Base-by-base conservation (phyloP, 2,797 vertebrate species). In the Sitta carolinensis region DNA sequence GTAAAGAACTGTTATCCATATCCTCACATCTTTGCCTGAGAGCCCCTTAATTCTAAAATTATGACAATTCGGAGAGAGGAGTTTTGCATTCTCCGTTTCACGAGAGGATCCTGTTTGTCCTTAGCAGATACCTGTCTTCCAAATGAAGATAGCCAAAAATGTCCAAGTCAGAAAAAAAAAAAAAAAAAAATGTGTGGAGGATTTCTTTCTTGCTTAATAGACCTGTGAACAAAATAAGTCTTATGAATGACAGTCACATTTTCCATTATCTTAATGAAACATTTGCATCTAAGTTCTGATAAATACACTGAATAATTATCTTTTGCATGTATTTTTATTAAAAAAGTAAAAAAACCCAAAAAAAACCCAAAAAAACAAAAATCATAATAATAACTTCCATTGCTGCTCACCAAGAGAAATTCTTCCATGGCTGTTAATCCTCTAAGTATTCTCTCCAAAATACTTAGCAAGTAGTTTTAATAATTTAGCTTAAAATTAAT, bases 151-250 rank as follows among this genome's bases (percentile, higher is more conserved):
- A 36, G 36, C 36, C 8, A 63, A 68, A 75, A 66, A n/a, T 15
- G 1, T 30, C 27, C 2, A 69, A 23, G 4, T 34, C 26, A 57
- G 21, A 0, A 36, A 36, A 36, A 36, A 36, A 87, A 0, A 36
- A 36, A 36, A 36, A 36, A 87, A 55, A 48, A 43, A 8, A 1
- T 17, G 1, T 23, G 5, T 34, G 4, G 3, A 68, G 0, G 2
- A 52, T 66, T 86, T 79, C 6, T 63, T 67, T 34, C 10, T 73
- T 58, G 8, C 9, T 66, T n/a, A n/a, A 83, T 43, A 54, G 85
- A 23, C 1, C 4, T 45, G 11, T 42, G 43, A 55, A 81, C 20
- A 36, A 77, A 47, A 2, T 18, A 63, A 30, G 5, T 3, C 22
- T 68, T 84, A 47, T 15, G 13, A 73, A 4, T 29, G 16, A 64